These are phyloP conservation scores for Neoitamus cyanurus DNA, from an alignment of 2,888 invertebrate species.

Conservation along the genomic window DNA sequence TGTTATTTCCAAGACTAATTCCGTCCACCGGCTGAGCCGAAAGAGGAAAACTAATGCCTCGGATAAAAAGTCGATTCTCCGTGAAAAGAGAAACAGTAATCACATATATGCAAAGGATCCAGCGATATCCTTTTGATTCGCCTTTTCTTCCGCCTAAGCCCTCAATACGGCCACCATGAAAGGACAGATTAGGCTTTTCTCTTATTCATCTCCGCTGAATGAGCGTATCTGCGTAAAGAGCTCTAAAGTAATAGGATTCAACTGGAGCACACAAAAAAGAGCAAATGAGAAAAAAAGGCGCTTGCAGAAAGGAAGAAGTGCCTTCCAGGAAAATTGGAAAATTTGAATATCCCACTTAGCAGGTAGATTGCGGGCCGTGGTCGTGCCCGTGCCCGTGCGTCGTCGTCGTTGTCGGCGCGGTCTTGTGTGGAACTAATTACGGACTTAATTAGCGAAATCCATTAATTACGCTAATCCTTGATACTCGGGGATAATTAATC, in stretches of 20 bases:
- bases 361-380: neutral
- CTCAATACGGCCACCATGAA: slow-evolving; percentile 44
- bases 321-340: slow-evolving; percentile 45
- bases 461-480: slow-evolving; percentile 51
- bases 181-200: slow-evolving; percentile 52
- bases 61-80: slow-evolving; percentile 37
- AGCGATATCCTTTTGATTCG: slow-evolving; percentile 50
- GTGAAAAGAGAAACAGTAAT: slow-evolving; percentile 44
- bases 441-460: slow-evolving; percentile 52
- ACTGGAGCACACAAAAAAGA: slow-evolving; percentile 25
- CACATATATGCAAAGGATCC: slow-evolving; percentile 49
- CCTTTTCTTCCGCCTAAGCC: slow-evolving; percentile 46
- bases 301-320: slow-evolving; percentile 27
- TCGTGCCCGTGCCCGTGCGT: neutral
- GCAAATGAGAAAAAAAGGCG: slow-evolving; percentile 8
- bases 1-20: neutral
- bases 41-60: slow-evolving; percentile 9
- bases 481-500: slow-evolving; percentile 50
- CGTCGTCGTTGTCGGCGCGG: neutral
- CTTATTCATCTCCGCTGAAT: slow-evolving; percentile 47
- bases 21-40: neutral
- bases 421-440: slow-evolving; percentile 51
- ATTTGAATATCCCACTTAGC: slow-evolving; percentile 34
- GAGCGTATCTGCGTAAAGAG: slow-evolving; percentile 40
- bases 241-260: slow-evolving; percentile 49